Evolutionary conservation across 2,888 invertebrate species (phyloP).

Genomic region (Achlya flavicornis): DNA sequence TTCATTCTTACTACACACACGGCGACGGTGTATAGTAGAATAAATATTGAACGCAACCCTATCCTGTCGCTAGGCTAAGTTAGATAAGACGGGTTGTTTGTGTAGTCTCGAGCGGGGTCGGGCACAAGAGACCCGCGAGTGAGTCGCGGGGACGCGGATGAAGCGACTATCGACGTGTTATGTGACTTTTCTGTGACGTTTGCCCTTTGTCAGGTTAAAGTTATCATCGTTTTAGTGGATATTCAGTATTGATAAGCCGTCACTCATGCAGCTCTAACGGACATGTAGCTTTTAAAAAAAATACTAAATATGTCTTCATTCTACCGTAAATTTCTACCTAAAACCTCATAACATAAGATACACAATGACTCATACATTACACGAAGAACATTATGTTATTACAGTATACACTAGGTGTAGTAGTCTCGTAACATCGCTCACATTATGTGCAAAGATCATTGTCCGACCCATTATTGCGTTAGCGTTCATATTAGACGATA

Average conservation of each 20-base stretch:
- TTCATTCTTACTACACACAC: not conserved
- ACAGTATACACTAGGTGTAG: not conserved
- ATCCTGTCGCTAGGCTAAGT: not conserved
- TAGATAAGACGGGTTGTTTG: not conserved
- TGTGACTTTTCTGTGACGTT: not conserved
- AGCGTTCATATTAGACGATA: not conserved
- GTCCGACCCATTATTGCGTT: conserved; percentile 2
- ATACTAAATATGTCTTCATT: too few relatives aligned
- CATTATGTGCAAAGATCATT: not conserved
- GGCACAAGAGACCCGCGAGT: not conserved
- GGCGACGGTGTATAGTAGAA: not conserved
- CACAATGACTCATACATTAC: too few relatives aligned
- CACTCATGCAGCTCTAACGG: too few relatives aligned
- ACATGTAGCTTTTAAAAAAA: too few relatives aligned
- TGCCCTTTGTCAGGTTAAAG: not conserved
- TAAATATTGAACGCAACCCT: not conserved
- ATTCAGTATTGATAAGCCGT: too few relatives aligned
- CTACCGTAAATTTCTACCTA: too few relatives aligned
- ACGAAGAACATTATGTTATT: not conserved
- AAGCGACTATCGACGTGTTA: not conserved
- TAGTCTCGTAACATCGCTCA: not conserved
- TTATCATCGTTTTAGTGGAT: not conserved
- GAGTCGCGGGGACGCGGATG: not conserved
- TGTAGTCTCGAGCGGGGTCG: not conserved
- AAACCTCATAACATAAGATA: too few relatives aligned